These are phyloP conservation scores for Caenorhabditis inopinata DNA, from an alignment of 1,140 invertebrate species.

Conservation along the genomic window DNA sequence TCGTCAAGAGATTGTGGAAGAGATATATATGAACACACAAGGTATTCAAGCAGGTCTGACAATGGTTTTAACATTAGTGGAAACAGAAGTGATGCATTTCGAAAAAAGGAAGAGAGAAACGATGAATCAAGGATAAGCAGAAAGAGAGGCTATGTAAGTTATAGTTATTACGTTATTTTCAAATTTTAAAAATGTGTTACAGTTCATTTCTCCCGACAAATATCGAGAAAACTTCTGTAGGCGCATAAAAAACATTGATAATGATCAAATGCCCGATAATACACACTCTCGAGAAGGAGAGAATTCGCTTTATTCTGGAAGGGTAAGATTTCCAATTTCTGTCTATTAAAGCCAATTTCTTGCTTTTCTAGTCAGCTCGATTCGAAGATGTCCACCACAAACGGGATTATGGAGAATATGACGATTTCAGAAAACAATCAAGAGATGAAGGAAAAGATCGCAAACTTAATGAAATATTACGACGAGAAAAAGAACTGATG, in stretches of 20 bases:
- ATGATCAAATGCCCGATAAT: background rate
- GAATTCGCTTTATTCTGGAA: background rate
- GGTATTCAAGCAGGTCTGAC: background rate
- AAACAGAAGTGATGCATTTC: background rate
- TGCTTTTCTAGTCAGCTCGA: background rate
- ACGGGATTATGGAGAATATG: background rate
- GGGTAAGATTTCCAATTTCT: background rate
- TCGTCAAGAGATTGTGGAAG: background rate
- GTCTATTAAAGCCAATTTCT: background rate
- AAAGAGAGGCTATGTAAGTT: background rate
- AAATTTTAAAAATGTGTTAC: too few species aligned
- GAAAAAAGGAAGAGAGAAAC: background rate
- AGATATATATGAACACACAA: background rate
- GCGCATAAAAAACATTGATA: too few species aligned
- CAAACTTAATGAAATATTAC: background rate
- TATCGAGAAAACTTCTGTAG: too few species aligned
- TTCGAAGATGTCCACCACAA: background rate
- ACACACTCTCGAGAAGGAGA: background rate
- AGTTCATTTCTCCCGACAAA: too few species aligned
- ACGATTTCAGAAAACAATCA: background rate
- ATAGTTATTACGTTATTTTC: background rate
- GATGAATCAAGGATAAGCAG: conserved; percentile 1
- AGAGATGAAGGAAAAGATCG: too few species aligned
- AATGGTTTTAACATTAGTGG: background rate
- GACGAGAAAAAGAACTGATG: background rate